Base-by-base conservation (phyloP, 2,888 invertebrate species). In the Eurytoma adleriae region DNA sequence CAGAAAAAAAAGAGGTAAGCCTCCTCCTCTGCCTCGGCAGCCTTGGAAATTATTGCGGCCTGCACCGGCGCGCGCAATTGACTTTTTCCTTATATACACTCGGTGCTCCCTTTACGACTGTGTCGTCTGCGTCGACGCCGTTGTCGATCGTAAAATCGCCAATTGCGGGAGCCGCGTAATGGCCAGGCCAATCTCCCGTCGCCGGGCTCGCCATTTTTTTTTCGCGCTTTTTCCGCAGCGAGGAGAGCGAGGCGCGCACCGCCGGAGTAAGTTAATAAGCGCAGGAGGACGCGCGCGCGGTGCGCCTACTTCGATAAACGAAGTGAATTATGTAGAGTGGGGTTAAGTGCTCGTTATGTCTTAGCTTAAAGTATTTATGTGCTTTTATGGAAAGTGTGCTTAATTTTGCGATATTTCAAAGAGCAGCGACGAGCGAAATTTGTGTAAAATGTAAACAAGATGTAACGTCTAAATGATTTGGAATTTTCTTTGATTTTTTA, bases 111-210 rank as follows among this genome's bases (percentile, higher is more conserved):
- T 30, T 56, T 48, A 12, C 13, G 48, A 24, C 18, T 50, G 27
- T 27, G n/a, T 52, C 18, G 18, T 40, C 54, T 75, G 66, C 75
- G 70, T 71, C 76, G 80, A 67, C 64, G 30, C 69, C 56, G 78
- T 71, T 71, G 78, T 48, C 70, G 48, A 52, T 75, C 79, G 79
- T 79, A 79, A 79, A 79, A 66, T 79, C 70, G 61, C 50, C 72
- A 78, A 68, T 78, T 70, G 71, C 76, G 48, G 13, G 50, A 74
- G 54, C 40, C 56, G 66, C 64, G 54, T 66, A 27, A 67, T 24
- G 64, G 12, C 40, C 30, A 30, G 62, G 40, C 40, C 64, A 18
- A 64, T 61, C 18, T 30, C n/a, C 30, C 62, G 40, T n/a, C 62
- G 62, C 16, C n/a, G 16, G 54, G n/a, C 5, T 54, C 13, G 54